phyloP scores from a whole-genome alignment of 2,888 invertebrate genomes.

The Cerastis leucographa region DNA sequence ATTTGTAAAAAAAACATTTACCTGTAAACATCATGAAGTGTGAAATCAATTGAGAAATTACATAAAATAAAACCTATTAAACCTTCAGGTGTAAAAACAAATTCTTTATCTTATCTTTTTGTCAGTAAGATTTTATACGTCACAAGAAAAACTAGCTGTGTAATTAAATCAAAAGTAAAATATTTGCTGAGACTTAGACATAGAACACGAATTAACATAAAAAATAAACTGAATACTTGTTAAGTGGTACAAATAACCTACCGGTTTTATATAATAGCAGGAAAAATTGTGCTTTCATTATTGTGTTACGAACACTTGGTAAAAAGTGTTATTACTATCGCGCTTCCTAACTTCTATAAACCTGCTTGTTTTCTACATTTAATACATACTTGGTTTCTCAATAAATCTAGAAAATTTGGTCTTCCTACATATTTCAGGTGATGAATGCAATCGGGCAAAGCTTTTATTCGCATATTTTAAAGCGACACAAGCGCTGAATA shows the following conservation, averaged over 20 bases:
- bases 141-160: no score
- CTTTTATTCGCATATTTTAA: slow-evolving; percentile 62
- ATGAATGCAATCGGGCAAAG: slow-evolving; percentile 78
- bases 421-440: slow-evolving; percentile 70
- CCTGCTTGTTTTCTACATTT: not conserved
- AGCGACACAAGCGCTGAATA: slow-evolving; percentile 60
- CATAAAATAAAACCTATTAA: no score
- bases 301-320: no score
- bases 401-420: slow-evolving; percentile 49
- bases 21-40: no score
- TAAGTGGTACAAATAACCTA: no score
- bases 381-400: not conserved
- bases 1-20: not conserved
- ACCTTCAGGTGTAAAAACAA: no score
- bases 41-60: no score
- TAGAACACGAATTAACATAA: not conserved
- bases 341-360: not conserved
- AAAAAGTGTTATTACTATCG: not conserved
- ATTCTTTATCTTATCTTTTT: no score
- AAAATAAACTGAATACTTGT: no score
- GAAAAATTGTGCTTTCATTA: no score
- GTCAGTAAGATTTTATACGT: no score
- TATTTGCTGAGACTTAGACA: not conserved
- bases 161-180: not conserved
- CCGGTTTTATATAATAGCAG: no score